Percentiles rank a stretch among this genome's conserved stretches.
These are phyloP conservation scores for Anneissia japonica DNA, from an alignment of 35 echinoderm and acorn worm genomes.

Conservation along the genomic window DNA sequence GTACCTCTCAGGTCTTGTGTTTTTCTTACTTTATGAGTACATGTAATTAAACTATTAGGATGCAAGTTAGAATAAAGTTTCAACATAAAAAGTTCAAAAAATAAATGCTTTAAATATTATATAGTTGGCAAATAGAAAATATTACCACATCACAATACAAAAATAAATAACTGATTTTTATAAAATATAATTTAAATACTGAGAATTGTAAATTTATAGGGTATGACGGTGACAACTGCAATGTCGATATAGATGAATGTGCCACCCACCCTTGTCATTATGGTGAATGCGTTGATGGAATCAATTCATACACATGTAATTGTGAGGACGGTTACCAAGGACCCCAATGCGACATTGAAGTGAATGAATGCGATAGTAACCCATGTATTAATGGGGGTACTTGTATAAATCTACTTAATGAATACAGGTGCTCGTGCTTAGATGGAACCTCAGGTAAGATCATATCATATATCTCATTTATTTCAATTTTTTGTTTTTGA, in stretches of 20 bases:
- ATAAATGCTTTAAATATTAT: too few relatives aligned
- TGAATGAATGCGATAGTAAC: slow-evolving; percentile 42
- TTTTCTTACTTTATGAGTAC: too few relatives aligned
- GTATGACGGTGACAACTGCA: slow-evolving; percentile 34
- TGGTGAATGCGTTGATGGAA: slow-evolving; percentile 27
- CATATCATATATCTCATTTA: too few relatives aligned
- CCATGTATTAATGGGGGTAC: slow-evolving; percentile 59
- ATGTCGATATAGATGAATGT: slow-evolving; percentile 48
- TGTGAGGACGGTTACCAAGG: slow-evolving; percentile 39
- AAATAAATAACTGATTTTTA: too few relatives aligned
- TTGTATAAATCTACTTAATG: slow-evolving; percentile 15
- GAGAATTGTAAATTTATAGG: neutral
- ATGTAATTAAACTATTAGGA: too few relatives aligned
- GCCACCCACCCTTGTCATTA: slow-evolving; percentile 39
- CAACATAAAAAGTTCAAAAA: too few relatives aligned
- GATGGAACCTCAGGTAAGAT: neutral
- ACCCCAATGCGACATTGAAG: slow-evolving; percentile 35
- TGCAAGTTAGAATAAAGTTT: too few relatives aligned
- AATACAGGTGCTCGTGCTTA: neutral
- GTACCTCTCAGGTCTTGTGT: too few relatives aligned
- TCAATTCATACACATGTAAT: slow-evolving; percentile 19
- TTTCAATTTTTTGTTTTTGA: too few relatives aligned
- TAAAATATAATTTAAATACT: too few relatives aligned
- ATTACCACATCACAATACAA: too few relatives aligned
- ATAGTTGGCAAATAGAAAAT: too few relatives aligned